Evolutionary conservation across 2,113 vertebrate genomes (phyloP).

Genomic region (Alligator sinensis): DNA sequence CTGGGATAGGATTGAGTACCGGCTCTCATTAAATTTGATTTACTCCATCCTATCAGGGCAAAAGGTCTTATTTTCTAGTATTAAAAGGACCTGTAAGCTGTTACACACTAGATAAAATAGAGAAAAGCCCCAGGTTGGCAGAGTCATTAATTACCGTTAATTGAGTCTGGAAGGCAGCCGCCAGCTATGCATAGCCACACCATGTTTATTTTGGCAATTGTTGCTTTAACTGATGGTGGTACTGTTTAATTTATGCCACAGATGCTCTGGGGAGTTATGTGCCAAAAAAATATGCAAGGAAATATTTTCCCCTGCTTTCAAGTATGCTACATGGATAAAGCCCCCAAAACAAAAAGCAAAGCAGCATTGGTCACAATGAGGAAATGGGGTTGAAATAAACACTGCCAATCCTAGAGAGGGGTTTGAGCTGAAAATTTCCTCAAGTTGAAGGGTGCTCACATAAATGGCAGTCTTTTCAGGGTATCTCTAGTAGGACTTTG

Average conservation of each 20-base stretch:
- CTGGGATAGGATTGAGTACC: not conserved
- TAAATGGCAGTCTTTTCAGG: not conserved
- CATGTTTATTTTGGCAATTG: slow-evolving; percentile 54
- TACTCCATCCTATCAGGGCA: slow-evolving; percentile 31
- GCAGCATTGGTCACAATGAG: not conserved
- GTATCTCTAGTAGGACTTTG: not conserved
- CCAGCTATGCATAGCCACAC: not conserved
- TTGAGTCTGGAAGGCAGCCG: not conserved
- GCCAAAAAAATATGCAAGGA: not conserved
- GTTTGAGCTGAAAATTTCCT: not conserved
- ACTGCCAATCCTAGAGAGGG: not conserved
- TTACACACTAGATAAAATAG: slow-evolving; percentile 42
- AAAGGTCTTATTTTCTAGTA: slow-evolving; percentile 33
- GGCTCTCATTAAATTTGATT: not conserved
- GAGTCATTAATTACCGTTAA: slow-evolving; percentile 37
- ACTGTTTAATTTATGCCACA: slow-evolving; percentile 49
- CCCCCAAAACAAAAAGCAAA: not conserved
- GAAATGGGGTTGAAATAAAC: not conserved
- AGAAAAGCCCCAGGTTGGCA: slow-evolving; percentile 1
- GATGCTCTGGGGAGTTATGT: slow-evolving; percentile 20
- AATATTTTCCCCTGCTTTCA: not conserved
- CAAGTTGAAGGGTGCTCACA: not conserved
- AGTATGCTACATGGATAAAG: not conserved
- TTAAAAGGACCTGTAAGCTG: not conserved
- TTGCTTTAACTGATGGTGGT: slow-evolving; percentile 40